These are phyloP conservation scores for Drosophila nigrodunni DNA, from an alignment of 1,140 invertebrate species.

Conservation along the genomic window DNA sequence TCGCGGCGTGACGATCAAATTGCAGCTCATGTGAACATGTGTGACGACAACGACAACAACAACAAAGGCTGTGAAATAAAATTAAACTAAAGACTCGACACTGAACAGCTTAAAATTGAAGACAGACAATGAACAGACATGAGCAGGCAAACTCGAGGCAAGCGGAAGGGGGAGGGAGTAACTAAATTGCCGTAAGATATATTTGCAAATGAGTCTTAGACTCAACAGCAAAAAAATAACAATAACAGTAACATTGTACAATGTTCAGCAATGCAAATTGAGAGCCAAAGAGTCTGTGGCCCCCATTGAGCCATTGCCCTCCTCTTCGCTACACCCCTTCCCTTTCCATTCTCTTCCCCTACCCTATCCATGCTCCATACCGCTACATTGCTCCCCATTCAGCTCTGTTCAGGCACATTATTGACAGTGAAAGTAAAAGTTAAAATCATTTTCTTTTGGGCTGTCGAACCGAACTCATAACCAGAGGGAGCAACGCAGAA, in stretches of 20 bases:
- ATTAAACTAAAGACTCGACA: slow-evolving; percentile 65
- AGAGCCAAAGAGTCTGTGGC: slow-evolving; percentile 48
- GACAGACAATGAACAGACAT: slow-evolving; percentile 62
- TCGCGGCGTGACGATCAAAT: slow-evolving; percentile 76
- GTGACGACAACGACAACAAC: slow-evolving; percentile 28
- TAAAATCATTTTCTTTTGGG: slow-evolving; percentile 70
- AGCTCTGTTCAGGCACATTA: slow-evolving; percentile 62
- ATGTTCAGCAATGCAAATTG: slow-evolving; percentile 70
- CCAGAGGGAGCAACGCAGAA: slow-evolving; percentile 13
- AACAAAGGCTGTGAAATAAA: slow-evolving; percentile 69
- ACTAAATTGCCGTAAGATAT: slow-evolving; percentile 77
- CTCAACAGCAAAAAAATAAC: slow-evolving; percentile 39
- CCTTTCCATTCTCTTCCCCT: not conserved
- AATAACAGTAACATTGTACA: slow-evolving; percentile 60
- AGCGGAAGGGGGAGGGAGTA: not conserved
- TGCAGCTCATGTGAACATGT: slow-evolving; percentile 75
- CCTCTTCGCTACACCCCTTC: not conserved
- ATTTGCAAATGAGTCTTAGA: slow-evolving; percentile 75
- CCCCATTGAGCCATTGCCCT: slow-evolving; percentile 32
- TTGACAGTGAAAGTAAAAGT: slow-evolving; percentile 82
- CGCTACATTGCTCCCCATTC: too few relatives aligned
- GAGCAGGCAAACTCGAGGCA: slow-evolving; percentile 1
- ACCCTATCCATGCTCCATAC: not conserved
- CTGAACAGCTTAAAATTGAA: slow-evolving; percentile 11
- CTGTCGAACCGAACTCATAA: slow-evolving; percentile 62